These are phyloP conservation scores for Coelopa frigida DNA, from an alignment of 1,140 invertebrate species.

Conservation along the genomic window DNA sequence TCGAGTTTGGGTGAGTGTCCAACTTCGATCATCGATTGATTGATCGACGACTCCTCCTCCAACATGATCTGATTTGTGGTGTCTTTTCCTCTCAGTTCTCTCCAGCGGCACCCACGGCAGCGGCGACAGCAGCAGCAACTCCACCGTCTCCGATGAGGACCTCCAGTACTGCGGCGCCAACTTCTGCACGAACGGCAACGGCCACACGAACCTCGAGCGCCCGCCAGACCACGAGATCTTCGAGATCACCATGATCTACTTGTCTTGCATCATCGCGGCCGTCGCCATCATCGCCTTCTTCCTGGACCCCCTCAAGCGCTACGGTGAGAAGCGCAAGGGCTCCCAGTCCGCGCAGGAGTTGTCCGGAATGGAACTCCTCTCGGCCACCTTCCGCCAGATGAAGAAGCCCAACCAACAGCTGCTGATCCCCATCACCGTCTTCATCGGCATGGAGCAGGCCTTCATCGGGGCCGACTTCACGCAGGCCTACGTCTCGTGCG, in stretches of 20 bases:
- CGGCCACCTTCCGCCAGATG: conserved; percentile 84
- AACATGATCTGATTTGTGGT: not conserved
- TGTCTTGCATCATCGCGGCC: conserved; percentile 76
- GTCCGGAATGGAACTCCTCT: conserved; percentile 70
- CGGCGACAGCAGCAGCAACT: conserved; percentile 46
- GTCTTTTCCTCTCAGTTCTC: conserved; percentile 53
- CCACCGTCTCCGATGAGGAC: conserved; percentile 47
- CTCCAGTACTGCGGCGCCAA: conserved; percentile 70
- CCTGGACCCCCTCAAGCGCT: conserved; percentile 84
- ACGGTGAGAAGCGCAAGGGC: conserved; percentile 72
- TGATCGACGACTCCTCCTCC: not conserved
- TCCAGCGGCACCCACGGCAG: conserved; percentile 65
- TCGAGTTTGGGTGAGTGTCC: conserved; percentile 69
- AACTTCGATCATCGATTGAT: conserved; percentile 35
- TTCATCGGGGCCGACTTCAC: conserved; percentile 94
- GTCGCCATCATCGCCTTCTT: conserved; percentile 78
- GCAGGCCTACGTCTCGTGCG: conserved; percentile 89
- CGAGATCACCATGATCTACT: conserved; percentile 81
- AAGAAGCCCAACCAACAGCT: conserved; percentile 86
- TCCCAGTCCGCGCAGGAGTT: conserved; percentile 59
- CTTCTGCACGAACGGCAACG: conserved; percentile 65
- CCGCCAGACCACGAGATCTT: conserved; percentile 78
- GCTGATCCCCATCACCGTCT: conserved; percentile 90
- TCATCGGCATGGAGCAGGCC: conserved; percentile 95
- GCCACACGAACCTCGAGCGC: conserved; percentile 63